A percentile compares a stretch with the other conserved stretches of the same genome.
Evolutionary conservation across 2,797 vertebrate species (phyloP).

Genomic region (Chloroceryle amazona): DNA sequence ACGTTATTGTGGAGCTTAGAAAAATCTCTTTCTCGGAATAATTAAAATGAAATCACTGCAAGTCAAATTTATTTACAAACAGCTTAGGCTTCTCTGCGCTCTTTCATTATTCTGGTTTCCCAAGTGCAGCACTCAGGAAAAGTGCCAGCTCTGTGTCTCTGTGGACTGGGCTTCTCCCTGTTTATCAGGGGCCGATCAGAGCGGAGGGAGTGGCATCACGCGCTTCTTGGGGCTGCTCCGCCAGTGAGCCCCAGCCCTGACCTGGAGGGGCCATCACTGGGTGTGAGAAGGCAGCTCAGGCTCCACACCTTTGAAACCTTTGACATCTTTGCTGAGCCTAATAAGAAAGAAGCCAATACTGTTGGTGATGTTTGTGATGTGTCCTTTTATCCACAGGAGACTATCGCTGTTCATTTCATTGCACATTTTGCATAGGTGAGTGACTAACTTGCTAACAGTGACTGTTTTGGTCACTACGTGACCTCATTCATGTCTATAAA

Average conservation of each 20-base stretch:
- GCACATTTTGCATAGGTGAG: neutral
- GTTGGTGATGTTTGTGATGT: neutral
- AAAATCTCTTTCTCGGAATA: neutral
- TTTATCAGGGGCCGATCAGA: constrained; percentile 37
- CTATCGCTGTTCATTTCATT: rapidly evolving
- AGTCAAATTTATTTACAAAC: neutral
- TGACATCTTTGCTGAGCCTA: neutral
- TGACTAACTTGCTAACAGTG: rapidly evolving
- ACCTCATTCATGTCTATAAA: too few species aligned
- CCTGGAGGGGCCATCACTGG: neutral
- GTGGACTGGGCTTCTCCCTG: constrained; percentile 15
- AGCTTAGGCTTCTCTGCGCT: neutral
- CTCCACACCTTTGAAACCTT: constrained; percentile 18
- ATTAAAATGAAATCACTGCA: constrained; percentile 1
- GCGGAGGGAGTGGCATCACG: neutral
- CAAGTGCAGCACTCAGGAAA: neutral
- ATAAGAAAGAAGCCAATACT: neutral
- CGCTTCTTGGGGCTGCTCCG: neutral
- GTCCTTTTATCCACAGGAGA: neutral
- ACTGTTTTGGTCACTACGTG: neutral
- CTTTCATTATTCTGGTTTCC: neutral
- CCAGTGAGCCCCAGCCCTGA: constrained; percentile 21
- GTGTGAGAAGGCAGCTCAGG: constrained; percentile 9
- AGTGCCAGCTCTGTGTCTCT: neutral
- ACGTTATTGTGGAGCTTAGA: neutral